These are phyloP conservation scores for Myathropa florea DNA, from an alignment of 2,888 invertebrate species.

Conservation along the genomic window DNA sequence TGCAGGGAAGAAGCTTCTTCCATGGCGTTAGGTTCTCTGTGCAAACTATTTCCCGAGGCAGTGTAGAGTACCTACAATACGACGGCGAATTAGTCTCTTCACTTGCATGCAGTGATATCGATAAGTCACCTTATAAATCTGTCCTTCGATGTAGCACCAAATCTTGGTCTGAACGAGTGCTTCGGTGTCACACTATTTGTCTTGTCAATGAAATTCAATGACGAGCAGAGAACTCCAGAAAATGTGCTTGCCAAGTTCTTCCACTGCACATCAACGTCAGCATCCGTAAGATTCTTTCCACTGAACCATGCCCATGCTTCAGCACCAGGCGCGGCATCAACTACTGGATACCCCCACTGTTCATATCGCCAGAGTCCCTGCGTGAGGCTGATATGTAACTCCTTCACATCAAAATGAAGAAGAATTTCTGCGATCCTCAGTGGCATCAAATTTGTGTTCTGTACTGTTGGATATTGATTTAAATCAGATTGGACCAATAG, in stretches of 20 bases:
- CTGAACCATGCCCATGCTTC: slow-evolving; percentile 97
- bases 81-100: too few species aligned
- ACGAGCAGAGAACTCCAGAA: slow-evolving; percentile 97
- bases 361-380: slow-evolving; percentile 97
- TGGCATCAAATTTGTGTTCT: slow-evolving; percentile 93
- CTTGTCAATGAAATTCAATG: slow-evolving; percentile 94
- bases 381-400: slow-evolving; percentile 94
- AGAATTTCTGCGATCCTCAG: slow-evolving; percentile 94
- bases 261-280: slow-evolving; percentile 90
- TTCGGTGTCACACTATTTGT: slow-evolving; percentile 92
- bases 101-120: not conserved
- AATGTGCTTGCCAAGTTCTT: slow-evolving; percentile 92
- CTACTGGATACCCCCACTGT: slow-evolving; percentile 96
- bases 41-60: slow-evolving; percentile 98
- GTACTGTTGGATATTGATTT: slow-evolving; percentile 82
- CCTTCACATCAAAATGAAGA: slow-evolving; percentile 90
- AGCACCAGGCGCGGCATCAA: slow-evolving; percentile 95
- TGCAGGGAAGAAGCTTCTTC: slow-evolving; percentile 98
- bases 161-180: slow-evolving; percentile 88
- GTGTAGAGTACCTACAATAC: slow-evolving; percentile 88
- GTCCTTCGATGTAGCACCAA: slow-evolving; percentile 66
- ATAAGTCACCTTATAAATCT: slow-evolving; percentile 47
- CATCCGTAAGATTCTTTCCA: slow-evolving; percentile 78
- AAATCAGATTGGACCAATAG: not conserved
- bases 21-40: slow-evolving; percentile 99